phyloP scores from a whole-genome alignment of 2,797 vertebrate genomes.

The Botia kubotai region DNA sequence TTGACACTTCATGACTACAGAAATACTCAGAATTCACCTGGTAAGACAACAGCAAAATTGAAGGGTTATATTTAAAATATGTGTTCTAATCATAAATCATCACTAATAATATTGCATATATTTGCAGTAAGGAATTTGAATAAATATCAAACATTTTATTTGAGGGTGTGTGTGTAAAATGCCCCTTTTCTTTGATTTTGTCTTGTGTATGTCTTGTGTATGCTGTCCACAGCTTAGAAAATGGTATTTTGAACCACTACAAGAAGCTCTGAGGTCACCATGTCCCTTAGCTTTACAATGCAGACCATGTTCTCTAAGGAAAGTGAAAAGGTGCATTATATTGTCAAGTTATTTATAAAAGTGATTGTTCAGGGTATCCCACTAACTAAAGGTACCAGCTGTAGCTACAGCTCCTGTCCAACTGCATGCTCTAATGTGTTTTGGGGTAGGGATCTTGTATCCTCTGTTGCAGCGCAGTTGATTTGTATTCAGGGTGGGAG shows the following conservation, averaged over 20 bases:
- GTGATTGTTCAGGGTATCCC: conserved; percentile 4
- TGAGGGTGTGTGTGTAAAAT: neutral
- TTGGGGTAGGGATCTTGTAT: conserved; percentile 4
- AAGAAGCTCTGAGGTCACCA: neutral
- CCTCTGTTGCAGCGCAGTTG: conserved; percentile 36
- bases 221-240: neutral
- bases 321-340: conserved; percentile 25
- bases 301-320: conserved; percentile 3
- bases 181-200: neutral
- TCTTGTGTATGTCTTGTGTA: neutral
- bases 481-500: conserved; percentile 61
- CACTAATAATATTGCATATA: neutral
- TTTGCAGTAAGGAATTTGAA: neutral
- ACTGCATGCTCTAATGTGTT: conserved; percentile 37
- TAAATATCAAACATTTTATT: too few species aligned
- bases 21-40: neutral
- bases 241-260: neutral
- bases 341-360: conserved; percentile 28
- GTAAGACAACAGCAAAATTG: neutral
- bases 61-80: neutral
- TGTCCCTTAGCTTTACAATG: conserved; percentile 10
- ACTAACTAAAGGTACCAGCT: conserved; percentile 21
- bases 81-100: neutral
- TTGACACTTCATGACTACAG: neutral
- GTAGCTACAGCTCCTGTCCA: neutral